Evolutionary conservation across 2,888 invertebrate genomes (phyloP), one percentile per base, ranked within the genome.

Genomic region (Sycophila texana): DNA sequence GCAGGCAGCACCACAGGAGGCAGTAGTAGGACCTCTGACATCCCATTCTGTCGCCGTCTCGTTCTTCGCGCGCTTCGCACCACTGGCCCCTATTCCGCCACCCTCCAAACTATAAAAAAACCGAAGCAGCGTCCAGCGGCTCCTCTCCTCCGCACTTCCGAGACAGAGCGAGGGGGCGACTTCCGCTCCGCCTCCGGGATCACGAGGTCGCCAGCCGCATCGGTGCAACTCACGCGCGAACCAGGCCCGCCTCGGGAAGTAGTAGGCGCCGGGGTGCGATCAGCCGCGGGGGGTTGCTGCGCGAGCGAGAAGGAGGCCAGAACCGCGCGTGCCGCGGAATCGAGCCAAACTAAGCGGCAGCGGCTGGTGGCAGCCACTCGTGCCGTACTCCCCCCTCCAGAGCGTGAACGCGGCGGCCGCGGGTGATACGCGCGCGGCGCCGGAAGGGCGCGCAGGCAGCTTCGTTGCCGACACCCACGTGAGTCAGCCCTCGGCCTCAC

Each of bases 301-400:
- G 58, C 49, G 20, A 20, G 39, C 18, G 60, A 61, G 22, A 55
- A 58, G 22, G 26, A 30, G 66, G 68, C 70, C 81, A 76, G 78
- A 67, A 82, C 81, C 81, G 82, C 80, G 80, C 81, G 81, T 81
- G 82, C 77, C 82, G 84, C 83, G 80, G 82, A 82, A 80, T 81
- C 79, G 79, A 84, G 82, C 81, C 74, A 74, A 80, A 84, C 84
- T 84, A 82, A 84, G 83, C 82, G 82, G 60, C 39, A 39, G 39
- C 39, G 39, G 51, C 65, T 57, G n/a, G 73, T 73, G 80, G 73
- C 78, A 70, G 72, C 63, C 75, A 66, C 71, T 79, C 77, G 39
- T 74, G 65, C 68, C 78, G 51, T n/a, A 18, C 13, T 63, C 51
- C 82, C 79, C 81, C 77, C 65, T 53, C 71, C 53, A 26, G 26